phyloP scores from a whole-genome alignment of 2,888 invertebrate genomes.

The Erpobdella octoculata region DNA sequence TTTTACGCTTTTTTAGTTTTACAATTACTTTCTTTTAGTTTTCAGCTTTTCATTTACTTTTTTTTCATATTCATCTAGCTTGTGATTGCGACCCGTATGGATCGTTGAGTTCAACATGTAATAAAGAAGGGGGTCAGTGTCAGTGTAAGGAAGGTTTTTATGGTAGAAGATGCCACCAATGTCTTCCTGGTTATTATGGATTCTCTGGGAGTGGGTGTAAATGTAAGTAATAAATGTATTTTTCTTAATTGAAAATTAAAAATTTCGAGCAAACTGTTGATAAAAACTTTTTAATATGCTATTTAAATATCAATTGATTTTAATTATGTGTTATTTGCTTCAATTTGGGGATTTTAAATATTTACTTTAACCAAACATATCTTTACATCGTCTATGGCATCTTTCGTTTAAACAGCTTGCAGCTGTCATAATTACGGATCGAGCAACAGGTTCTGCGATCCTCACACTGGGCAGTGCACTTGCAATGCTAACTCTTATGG shows the following conservation, averaged over 20 bases:
- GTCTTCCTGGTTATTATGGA: slow-evolving; percentile 49
- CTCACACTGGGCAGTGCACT: slow-evolving; percentile 69
- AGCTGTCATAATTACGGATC: slow-evolving; percentile 91
- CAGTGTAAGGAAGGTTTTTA: slow-evolving; percentile 50
- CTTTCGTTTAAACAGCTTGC: slow-evolving; percentile 63
- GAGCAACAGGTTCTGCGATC: slow-evolving; percentile 68
- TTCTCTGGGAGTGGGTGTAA: slow-evolving; percentile 71
- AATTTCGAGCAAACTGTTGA: not conserved
- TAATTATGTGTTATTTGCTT: not conserved
- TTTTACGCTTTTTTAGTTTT: not conserved
- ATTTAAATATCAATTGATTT: not conserved
- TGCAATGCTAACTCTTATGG: slow-evolving; percentile 64
- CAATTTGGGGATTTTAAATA: too few species aligned
- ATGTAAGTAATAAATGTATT: slow-evolving; percentile 52
- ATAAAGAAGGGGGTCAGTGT: slow-evolving; percentile 50
- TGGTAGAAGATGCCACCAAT: slow-evolving; percentile 49
- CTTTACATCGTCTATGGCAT: too few species aligned
- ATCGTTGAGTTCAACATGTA: slow-evolving; percentile 68
- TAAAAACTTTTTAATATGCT: not conserved
- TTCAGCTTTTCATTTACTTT: not conserved
- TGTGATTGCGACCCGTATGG: slow-evolving; percentile 93
- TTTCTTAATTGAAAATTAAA: not conserved
- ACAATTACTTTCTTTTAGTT: too few species aligned
- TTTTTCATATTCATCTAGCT: slow-evolving; percentile 54
- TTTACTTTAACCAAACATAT: not conserved